These are phyloP conservation scores for Columba guinea DNA, from an alignment of 2,797 vertebrate genomes.

Conservation along the genomic window DNA sequence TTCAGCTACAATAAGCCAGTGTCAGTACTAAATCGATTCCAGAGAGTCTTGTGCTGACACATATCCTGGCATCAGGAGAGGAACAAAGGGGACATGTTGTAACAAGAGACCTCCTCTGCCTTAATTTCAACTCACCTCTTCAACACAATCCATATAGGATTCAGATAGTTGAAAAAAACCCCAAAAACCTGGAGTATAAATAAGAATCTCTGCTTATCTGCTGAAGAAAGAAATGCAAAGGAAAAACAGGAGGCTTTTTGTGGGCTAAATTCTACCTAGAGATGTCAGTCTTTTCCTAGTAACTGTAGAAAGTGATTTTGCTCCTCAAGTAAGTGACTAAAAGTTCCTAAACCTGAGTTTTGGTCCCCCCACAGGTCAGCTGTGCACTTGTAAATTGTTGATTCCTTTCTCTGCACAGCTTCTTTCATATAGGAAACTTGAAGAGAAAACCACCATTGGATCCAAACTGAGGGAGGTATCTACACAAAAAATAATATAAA, in stretches of 20 bases:
- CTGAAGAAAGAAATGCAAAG: neutral
- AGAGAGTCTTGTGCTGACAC: neutral
- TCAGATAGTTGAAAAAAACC: neutral
- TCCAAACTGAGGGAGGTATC: neutral
- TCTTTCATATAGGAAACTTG: neutral
- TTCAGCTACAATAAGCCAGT: neutral
- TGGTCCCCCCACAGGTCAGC: neutral
- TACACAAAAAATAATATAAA: neutral
- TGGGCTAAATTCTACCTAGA: neutral
- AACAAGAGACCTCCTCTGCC: neutral
- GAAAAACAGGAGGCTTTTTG: neutral
- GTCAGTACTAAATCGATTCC: neutral
- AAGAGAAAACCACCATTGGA: neutral
- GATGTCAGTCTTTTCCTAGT: neutral
- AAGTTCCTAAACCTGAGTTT: neutral
- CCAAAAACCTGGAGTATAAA: accelerated
- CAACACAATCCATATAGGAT: neutral
- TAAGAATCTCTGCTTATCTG: neutral
- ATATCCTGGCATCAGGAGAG: neutral
- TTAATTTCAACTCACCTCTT: neutral
- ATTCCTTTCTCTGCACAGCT: neutral
- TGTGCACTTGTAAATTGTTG: neutral
- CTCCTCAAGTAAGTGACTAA: neutral
- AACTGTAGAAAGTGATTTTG: neutral
- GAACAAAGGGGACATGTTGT: neutral